A percentile compares a stretch with the other conserved stretches of the same genome.
phyloP scores from a whole-genome alignment of 1,140 invertebrate genomes.

The Rhysida immarginata region DNA sequence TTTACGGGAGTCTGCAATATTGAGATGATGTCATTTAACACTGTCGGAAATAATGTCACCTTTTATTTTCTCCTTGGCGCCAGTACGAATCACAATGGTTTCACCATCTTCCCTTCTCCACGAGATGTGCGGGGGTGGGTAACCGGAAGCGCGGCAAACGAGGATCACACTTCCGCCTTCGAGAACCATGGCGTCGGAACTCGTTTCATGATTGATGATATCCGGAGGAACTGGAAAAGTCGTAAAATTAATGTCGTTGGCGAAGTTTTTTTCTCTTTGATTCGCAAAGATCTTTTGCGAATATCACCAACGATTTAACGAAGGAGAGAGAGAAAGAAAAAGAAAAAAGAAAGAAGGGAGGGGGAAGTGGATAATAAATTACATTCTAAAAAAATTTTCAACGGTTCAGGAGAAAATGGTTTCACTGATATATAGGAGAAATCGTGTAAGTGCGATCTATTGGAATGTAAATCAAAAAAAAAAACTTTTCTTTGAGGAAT shows the following conservation, averaged over 20 bases:
- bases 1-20: no score
- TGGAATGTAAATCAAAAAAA: no score
- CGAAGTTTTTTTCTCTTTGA: no score
- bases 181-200: slow-evolving; percentile 75
- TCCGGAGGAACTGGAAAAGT: slow-evolving; percentile 66
- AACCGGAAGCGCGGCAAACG: slow-evolving; percentile 73
- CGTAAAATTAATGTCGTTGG: slow-evolving; percentile 16
- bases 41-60: not conserved
- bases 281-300: slow-evolving; percentile 9
- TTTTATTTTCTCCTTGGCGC: slow-evolving; percentile 8
- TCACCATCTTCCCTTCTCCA: slow-evolving; percentile 79
- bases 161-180: slow-evolving; percentile 78
- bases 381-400: no score
- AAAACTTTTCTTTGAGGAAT: no score
- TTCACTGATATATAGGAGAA: no score
- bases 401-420: no score
- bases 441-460: no score
- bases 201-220: slow-evolving; percentile 74
- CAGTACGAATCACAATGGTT: slow-evolving; percentile 14
- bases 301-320: not conserved
- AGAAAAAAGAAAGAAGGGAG: not conserved
- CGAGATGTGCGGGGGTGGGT: slow-evolving; percentile 68
- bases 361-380: slow-evolving; percentile 6
- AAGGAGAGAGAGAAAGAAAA: not conserved
- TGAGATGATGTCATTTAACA: no score